A percentile compares a stretch with the other conserved stretches of the same genome.
phyloP scores from a whole-genome alignment of 2,797 vertebrate species.

The Anisognathus igniventris region DNA sequence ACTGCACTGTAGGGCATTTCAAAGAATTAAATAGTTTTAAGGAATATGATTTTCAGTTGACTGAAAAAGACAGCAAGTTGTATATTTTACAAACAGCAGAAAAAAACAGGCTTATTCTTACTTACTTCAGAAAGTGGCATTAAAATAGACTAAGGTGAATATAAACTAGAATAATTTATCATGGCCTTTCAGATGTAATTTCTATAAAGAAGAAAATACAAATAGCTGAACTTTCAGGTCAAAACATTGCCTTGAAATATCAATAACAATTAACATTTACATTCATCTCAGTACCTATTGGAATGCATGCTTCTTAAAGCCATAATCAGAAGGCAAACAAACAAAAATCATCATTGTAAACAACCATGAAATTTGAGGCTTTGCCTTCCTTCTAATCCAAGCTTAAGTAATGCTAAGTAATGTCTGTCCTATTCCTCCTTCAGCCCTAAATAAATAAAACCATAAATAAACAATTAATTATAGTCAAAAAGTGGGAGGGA shows the following conservation, averaged over 20 bases:
- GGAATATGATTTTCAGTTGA: conserved; percentile 27
- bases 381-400: not conserved
- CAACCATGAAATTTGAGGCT: not conserved
- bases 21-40: not conserved
- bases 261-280: conserved; percentile 24
- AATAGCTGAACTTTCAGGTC: conserved; percentile 10
- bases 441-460: not conserved
- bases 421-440: not conserved
- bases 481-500: not conserved
- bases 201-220: conserved; percentile 20
- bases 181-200: conserved; percentile 20
- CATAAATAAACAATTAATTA: not conserved
- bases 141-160: not conserved
- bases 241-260: conserved; percentile 1
- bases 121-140: conserved; percentile 1
- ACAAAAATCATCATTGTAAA: not conserved
- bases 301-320: not conserved
- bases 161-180: conserved; percentile 3
- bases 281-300: not conserved
- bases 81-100: conserved; percentile 5
- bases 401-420: not conserved
- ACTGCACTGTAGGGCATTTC: not conserved
- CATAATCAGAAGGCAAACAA: not conserved
- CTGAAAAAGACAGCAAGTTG: conserved; percentile 28
- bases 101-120: conserved; percentile 16